Evolutionary conservation across 2,113 vertebrate genomes (phyloP), one percentile per base, ranked within the genome.

Genomic region (Chlorodrepanis virens): DNA sequence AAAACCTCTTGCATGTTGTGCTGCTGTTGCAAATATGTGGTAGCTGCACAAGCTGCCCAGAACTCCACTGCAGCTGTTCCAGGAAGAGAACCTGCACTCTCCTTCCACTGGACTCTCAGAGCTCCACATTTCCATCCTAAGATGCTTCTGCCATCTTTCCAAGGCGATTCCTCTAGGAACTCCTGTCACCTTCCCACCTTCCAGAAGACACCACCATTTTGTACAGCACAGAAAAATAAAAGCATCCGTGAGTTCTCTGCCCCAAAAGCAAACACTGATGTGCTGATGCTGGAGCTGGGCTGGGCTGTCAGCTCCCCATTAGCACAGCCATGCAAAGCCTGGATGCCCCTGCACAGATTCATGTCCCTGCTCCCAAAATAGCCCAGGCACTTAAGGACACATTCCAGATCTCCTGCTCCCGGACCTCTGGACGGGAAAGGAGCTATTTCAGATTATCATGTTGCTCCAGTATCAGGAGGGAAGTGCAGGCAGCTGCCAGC

Each of bases 331-430:
- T 85, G 75, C 42, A 35, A 44, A 60, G 70, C 60, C 59, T 84
- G 54, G 47, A 23, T 72, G 78, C 16, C 65, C 45, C 82, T 52
- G n/a, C 21, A 47, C 11, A 20, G 54, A 47, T 53, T 63, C 74
- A 12, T 17, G 12, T 54, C 78, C 57, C 89, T 78, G 40, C 82
- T 97, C 96, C 87, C 83, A 96, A 97, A 97, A 97, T 91, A 98
- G 93, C 37, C 71, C 83, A 7, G 78, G 56, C 93, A 89, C 94
- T 93, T 94, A 71, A 98, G 95, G 93, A 97, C 95, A 93, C 89
- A 60, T 71, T 83, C 65, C 59, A 1, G 42, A 72, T 67, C 94
- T 93, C 87, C 56, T 37, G 75, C 54, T 89, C 67, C 79, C 7
- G 23, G 79, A 75, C 49, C 89, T 94, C 87, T 22, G 39, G 71